Evolutionary conservation across 2,797 vertebrate species (phyloP), one percentile per base, ranked within the genome.

Genomic region (Geotrypetes seraphini): DNA sequence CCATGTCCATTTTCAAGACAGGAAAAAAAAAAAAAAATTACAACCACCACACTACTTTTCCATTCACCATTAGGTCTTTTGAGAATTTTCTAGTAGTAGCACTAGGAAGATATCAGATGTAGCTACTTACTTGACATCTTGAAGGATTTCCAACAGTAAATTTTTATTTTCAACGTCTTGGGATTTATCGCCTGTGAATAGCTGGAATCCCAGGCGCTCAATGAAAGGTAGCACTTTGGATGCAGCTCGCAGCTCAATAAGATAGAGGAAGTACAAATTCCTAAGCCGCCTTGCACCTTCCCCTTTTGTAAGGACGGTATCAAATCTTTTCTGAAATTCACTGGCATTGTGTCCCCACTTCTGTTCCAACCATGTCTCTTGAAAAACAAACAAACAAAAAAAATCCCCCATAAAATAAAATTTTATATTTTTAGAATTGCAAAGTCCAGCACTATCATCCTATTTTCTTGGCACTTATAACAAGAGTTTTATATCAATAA

Each of bases 201-300:
- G 71, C 38, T 68, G 75, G 66, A 94, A 84, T 17, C 63, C 62
- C 0, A 79, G 51, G 14, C 74, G 86, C 55, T 89, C 73, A 21
- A 96, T 91, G 72, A 88, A 90, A 0, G 92, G 91, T 49, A 91
- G 63, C 11, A 75, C 83, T 65, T 97, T 97, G 44, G 86, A 89
- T 11, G 97, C 64, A 5, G 91, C 94, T 11, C 89, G 75, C 47
- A 97, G 73, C 75, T 96, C 92, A 0, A 96, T 90, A 57, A 97
- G 74, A 58, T 90, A 97, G 20, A 97, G 75, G 37, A 96, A 97
- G 67, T 95, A 97, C 3, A 97, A 80, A 48, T 94, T 97, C 36
- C 86, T 87, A 12, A 97, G 85, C 23, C 92, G 78, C 53, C 87
- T 78, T 8, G 91, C 87, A 1, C 94, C 94, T 67, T 97, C 92